A percentile compares a stretch with the other conserved stretches of the same genome.
phyloP scores from a whole-genome alignment of 2,113 vertebrate species.

The Kryptolebias marmoratus region DNA sequence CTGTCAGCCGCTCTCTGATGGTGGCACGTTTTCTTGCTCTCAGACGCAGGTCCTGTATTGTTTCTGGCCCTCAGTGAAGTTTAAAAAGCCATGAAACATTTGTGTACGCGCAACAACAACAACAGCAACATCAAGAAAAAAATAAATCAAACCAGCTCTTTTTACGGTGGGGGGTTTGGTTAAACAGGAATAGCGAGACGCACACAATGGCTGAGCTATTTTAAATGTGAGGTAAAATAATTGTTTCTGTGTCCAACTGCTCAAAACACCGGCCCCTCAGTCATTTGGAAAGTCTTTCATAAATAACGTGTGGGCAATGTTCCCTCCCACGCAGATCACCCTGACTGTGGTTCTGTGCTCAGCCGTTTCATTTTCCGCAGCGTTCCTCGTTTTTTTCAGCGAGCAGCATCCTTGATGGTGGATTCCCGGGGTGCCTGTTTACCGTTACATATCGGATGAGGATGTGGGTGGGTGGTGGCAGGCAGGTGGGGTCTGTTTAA shows the following conservation, averaged over 20 bases:
- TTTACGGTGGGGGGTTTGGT: not conserved
- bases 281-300: constrained; percentile 42
- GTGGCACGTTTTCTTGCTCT: constrained; percentile 48
- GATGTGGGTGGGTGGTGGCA: not conserved
- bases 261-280: constrained; percentile 30
- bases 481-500: constrained; percentile 4
- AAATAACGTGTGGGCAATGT: constrained; percentile 56
- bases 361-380: constrained; percentile 35
- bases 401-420: constrained; percentile 25
- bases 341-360: constrained; percentile 28
- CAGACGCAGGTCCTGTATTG: constrained; percentile 38
- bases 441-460: constrained; percentile 10
- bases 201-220: constrained; percentile 18
- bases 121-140: too few relatives aligned
- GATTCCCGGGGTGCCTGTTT: constrained; percentile 35
- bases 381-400: constrained; percentile 21
- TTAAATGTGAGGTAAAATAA: constrained; percentile 22
- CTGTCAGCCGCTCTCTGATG: constrained; percentile 69
- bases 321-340: constrained; percentile 50
- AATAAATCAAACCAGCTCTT: not conserved
- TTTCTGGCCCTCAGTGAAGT: constrained; percentile 32
- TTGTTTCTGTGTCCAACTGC: constrained; percentile 24
- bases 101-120: not conserved
- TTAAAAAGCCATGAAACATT: constrained; percentile 15
- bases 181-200: not conserved